Percentiles rank a stretch among this genome's conserved stretches.
phyloP scores from a whole-genome alignment of 2,888 invertebrate species.

The Ichneumon xanthorius region DNA sequence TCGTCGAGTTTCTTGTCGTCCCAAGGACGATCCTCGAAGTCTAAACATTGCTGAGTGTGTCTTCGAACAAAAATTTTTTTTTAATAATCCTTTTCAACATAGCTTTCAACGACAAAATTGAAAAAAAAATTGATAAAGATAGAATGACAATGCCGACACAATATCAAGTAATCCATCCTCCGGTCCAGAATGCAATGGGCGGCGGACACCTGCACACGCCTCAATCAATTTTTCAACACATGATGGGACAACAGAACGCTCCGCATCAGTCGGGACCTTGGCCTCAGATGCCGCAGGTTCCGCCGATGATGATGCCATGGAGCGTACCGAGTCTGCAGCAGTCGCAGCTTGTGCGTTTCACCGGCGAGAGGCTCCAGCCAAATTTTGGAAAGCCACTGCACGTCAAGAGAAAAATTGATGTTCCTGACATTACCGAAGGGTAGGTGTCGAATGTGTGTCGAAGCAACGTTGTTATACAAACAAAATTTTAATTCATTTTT shows the following conservation, averaged over 20 bases:
- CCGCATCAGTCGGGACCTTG: conserved; percentile 75
- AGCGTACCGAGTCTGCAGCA: conserved; percentile 77
- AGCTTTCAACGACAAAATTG: not conserved
- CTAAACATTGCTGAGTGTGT: not conserved
- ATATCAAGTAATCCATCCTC: conserved; percentile 70
- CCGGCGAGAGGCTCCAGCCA: conserved; percentile 74
- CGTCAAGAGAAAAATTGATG: conserved; percentile 80
- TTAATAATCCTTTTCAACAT: not conserved
- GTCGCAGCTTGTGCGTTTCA: conserved; percentile 79
- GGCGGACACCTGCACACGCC: conserved; percentile 81
- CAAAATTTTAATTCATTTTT: not conserved
- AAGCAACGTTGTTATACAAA: not conserved
- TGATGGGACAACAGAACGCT: conserved; percentile 79
- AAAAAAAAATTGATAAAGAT: conserved; percentile 20
- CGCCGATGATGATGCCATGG: conserved; percentile 82
- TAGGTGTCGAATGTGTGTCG: conserved; percentile 64
- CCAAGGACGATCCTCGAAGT: not conserved
- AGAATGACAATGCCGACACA: conserved; percentile 70
- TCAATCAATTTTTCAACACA: conserved; percentile 82
- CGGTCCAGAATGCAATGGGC: conserved; percentile 79
- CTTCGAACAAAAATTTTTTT: not conserved
- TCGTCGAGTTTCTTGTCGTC: not conserved
- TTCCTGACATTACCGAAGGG: conserved; percentile 75
- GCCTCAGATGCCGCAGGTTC: conserved; percentile 78
- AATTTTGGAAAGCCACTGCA: conserved; percentile 70